phyloP scores from a whole-genome alignment of 2,888 invertebrate genomes.

The Allacma fusca region DNA sequence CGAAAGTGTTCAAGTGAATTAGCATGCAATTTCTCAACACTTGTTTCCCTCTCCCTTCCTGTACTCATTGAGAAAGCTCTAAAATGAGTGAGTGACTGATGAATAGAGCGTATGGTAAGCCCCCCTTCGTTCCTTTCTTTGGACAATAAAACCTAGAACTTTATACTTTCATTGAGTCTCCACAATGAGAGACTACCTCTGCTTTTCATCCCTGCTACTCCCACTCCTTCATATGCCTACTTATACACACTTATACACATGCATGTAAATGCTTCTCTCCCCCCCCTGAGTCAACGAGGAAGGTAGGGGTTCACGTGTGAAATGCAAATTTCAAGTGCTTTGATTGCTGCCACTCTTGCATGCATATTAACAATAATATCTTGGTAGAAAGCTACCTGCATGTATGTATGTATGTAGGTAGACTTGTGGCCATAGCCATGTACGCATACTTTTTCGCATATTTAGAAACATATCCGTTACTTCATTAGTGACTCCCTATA shows the following conservation, averaged over 20 bases:
- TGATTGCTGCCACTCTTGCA: not conserved
- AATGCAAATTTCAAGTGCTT: constrained; percentile 23
- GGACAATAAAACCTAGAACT: constrained; percentile 31
- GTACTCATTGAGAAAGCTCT: not conserved
- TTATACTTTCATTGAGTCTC: constrained; percentile 25
- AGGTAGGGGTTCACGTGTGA: constrained; percentile 11
- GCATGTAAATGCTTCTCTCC: no score
- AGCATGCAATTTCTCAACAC: constrained; percentile 41
- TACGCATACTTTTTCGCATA: no score
- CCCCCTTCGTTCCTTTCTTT: constrained; percentile 21
- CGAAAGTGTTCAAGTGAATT: constrained; percentile 39
- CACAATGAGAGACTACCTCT: constrained; percentile 6
- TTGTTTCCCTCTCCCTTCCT: constrained; percentile 16
- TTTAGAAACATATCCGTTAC: no score
- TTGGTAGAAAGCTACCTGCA: no score
- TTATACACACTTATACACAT: no score
- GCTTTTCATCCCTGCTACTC: not conserved
- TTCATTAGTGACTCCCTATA: no score
- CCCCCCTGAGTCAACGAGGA: no score
- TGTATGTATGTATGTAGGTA: not conserved
- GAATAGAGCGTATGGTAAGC: constrained; percentile 30
- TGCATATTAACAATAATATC: no score
- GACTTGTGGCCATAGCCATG: no score
- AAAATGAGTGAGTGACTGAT: constrained; percentile 41
- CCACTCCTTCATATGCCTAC: not conserved